Evolutionary conservation across 2,888 invertebrate species (phyloP), one percentile per base, ranked within the genome.

Genomic region (Malthinus flaveolus): DNA sequence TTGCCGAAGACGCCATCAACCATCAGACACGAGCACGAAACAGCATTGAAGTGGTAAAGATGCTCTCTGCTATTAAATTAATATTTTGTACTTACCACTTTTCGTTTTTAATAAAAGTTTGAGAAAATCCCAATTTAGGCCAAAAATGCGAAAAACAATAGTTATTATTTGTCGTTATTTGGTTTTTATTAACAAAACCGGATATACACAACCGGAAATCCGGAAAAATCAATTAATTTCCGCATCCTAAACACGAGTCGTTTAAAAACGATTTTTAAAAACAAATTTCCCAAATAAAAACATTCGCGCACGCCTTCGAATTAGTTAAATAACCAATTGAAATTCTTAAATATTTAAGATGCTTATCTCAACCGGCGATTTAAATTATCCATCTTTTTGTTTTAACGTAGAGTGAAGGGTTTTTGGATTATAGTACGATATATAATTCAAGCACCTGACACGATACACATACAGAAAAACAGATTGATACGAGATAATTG

Each of bases 311-410:
- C 52, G 52, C 52, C 52, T 52, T 46, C 52, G 31, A 52, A 52
- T 52, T 52, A 46, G 45, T 31, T 10, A 33, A 23, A 42, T 36
- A 36, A 36, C 52, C 52, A 52, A 52, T 52, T 45, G 52, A 52
- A 52, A 46, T 52, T 46, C 52, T 37, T 45, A 48, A 39, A 23
- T 48, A 23, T 39, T 44, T 32, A 35, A 54, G 64, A 64, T 64
- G 61, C 57, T 64, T 61, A 64, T 64, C 64, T 57, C 55, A 51
- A 51, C 51, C 52, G 59, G 53, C 61, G 64, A 63, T 63, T 64
- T 64, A 63, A 60, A 60, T 62, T 65, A 65, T 64, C 64, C 59
- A 67, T 65, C 66, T 67, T 65, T 23, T 66, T 67, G 67, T 65
- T 63, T 65, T 56, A 59, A 23, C 23, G 23, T 23, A 2, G 23